phyloP scores from a whole-genome alignment of 1,140 invertebrate genomes.

The Acromyrmex heyeri region DNA sequence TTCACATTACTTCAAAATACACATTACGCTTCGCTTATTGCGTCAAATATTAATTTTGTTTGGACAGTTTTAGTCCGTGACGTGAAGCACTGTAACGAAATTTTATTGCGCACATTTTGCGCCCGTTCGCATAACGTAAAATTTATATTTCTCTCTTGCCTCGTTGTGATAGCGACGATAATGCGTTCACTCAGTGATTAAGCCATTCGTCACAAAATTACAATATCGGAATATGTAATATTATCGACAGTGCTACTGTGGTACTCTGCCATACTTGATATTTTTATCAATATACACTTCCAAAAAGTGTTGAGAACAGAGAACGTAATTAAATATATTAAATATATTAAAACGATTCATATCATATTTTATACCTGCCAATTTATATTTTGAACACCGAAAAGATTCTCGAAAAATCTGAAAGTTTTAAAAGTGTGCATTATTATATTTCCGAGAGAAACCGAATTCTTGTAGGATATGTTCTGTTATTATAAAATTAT shows the following conservation, averaged over 20 bases:
- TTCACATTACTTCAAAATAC: conserved; percentile 55
- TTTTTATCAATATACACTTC: background rate
- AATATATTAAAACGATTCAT: background rate
- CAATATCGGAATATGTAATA: conserved; percentile 33
- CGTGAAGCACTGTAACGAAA: conserved; percentile 54
- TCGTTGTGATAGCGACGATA: conserved; percentile 50
- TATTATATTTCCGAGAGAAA: background rate
- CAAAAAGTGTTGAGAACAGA: background rate
- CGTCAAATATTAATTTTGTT: conserved; percentile 63
- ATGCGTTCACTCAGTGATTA: conserved; percentile 57
- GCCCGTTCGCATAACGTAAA: conserved; percentile 37
- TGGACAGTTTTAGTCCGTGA: conserved; percentile 52
- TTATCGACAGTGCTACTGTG: conserved; percentile 25
- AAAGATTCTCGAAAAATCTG: background rate
- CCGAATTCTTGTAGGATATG: background rate
- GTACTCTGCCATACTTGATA: background rate
- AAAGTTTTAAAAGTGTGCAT: background rate
- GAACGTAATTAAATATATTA: background rate
- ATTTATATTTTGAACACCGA: background rate
- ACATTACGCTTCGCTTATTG: conserved; percentile 58
- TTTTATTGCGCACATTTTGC: conserved; percentile 52
- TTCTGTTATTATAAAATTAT: no score
- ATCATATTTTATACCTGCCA: background rate
- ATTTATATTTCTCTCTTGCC: conserved; percentile 36
- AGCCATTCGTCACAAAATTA: conserved; percentile 52